These are phyloP conservation scores for Scaptomyza pallida DNA, from an alignment of 1,140 invertebrate species.

Conservation along the genomic window DNA sequence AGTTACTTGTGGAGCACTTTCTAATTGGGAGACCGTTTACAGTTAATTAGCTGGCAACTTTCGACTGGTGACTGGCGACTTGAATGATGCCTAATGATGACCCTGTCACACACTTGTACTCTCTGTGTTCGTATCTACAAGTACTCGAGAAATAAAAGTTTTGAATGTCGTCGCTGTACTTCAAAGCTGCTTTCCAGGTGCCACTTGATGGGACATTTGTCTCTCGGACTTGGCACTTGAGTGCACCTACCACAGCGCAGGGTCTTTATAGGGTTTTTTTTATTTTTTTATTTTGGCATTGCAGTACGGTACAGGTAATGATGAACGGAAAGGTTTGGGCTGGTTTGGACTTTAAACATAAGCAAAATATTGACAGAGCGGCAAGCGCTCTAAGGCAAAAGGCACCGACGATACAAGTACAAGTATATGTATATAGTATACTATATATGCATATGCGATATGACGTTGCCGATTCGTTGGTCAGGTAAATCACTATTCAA, in stretches of 20 bases:
- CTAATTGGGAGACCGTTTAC: constrained; percentile 68
- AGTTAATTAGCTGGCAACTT: constrained; percentile 56
- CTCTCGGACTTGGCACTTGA: constrained; percentile 63
- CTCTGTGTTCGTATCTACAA: constrained; percentile 21
- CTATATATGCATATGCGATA: constrained; percentile 43
- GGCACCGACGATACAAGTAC: constrained; percentile 63
- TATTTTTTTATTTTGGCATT: constrained; percentile 59
- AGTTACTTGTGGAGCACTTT: constrained; percentile 33
- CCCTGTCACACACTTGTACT: constrained; percentile 28
- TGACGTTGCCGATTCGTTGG: constrained; percentile 75
- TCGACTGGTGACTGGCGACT: not conserved
- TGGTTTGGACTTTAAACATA: constrained; percentile 54
- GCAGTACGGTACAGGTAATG: constrained; percentile 59
- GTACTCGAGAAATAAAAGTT: constrained; percentile 47
- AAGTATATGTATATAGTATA: constrained; percentile 38
- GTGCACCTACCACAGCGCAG: constrained; percentile 73
- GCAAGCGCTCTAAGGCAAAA: constrained; percentile 73
- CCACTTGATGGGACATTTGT: constrained; percentile 66
- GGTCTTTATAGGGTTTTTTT: constrained; percentile 7
- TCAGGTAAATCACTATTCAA: constrained; percentile 38
- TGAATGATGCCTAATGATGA: constrained; percentile 28
- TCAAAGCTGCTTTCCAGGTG: constrained; percentile 55
- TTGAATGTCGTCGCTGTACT: constrained; percentile 60
- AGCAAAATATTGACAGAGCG: constrained; percentile 83
- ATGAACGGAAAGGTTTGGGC: constrained; percentile 15